Base-by-base conservation (phyloP, 1,140 invertebrate species). In the Meloidogyne hapla region DNA sequence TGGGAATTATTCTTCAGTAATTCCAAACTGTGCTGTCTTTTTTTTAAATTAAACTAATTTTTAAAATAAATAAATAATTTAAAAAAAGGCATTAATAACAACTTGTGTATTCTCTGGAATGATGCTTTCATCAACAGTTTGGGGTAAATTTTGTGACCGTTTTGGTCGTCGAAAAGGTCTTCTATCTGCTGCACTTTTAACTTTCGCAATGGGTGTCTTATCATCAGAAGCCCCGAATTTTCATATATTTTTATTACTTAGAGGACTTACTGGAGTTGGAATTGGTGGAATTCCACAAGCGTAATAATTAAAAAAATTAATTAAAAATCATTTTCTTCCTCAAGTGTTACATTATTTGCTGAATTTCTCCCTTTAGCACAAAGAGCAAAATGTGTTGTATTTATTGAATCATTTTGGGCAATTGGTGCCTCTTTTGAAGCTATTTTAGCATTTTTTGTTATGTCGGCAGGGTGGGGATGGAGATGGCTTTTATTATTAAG, bases 321-420 rank as follows among this genome's bases (percentile, higher is more conserved):
- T 42, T 4, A 12, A 5, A 18, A 18, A 18, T 48, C 15, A 18
- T 83, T 82, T 87, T 90, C 77, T 89, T 95, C 94, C 13, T 18
- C 13, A 18, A 48, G 45, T 72, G 94, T 96, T 1, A 96, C 94
- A n/a, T 88, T 97, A 74, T 96, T 96, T 90, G 93, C 94, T 21
- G 95, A 97, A 89, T 96, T 96, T 90, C 89, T 97, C 68, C 94
- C 94, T 21, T 92, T 93, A 64, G 94, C 94, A 87, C 93, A 95
- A 86, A 90, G 94, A 86, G 94, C 93, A 33, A 94, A 94, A 89
- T 96, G 94, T 91, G 93, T 96, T 45, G 93, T 96, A 64, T 89
- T 96, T 79, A 90, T 96, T 75, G 94, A 97, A 93, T 94, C 94
- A 89, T 97, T 96, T 88, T 97, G 94, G 94, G 94, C 94, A 1